Conservation (phyloP, 1,140 invertebrate genomes). For the Rhagoletis zephyria region DNA sequence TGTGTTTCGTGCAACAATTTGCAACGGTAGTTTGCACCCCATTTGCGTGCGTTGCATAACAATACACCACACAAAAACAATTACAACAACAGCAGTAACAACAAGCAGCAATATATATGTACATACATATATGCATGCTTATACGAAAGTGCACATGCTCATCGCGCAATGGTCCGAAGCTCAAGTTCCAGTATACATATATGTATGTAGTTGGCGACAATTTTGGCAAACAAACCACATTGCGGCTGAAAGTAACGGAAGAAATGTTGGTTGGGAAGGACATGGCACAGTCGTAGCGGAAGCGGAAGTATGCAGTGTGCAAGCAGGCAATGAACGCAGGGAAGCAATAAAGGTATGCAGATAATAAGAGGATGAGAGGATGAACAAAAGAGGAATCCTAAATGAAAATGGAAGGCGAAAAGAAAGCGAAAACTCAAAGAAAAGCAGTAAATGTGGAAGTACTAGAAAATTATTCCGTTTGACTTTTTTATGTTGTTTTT, state of each 20-base stretch:
- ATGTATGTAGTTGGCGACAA: not conserved
- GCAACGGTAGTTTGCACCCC: too few species aligned
- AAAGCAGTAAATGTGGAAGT: not conserved
- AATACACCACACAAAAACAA: too few species aligned
- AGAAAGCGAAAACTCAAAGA: not conserved
- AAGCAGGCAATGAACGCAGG: slow-evolving; percentile 11
- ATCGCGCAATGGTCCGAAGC: not conserved
- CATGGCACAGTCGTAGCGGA: not conserved
- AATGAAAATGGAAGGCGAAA: not conserved
- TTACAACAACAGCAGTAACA: too few species aligned
- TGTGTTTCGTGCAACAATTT: too few species aligned
- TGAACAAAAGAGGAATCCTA: not conserved
- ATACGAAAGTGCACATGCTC: not conserved
- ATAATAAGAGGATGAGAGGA: not conserved
- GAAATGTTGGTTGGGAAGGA: not conserved
- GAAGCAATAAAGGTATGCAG: slow-evolving; percentile 26
- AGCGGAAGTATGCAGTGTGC: slow-evolving; percentile 20
- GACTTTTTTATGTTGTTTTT: too few species aligned
- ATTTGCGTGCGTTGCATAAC: too few species aligned
- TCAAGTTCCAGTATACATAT: not conserved
- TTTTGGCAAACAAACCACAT: not conserved
- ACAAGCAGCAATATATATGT: not conserved
- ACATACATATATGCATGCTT: not conserved
- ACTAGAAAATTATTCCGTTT: not conserved
- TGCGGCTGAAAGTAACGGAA: not conserved